Evolutionary conservation across 1,140 invertebrate genomes (phyloP).

Genomic region (Bombus confusus): DNA sequence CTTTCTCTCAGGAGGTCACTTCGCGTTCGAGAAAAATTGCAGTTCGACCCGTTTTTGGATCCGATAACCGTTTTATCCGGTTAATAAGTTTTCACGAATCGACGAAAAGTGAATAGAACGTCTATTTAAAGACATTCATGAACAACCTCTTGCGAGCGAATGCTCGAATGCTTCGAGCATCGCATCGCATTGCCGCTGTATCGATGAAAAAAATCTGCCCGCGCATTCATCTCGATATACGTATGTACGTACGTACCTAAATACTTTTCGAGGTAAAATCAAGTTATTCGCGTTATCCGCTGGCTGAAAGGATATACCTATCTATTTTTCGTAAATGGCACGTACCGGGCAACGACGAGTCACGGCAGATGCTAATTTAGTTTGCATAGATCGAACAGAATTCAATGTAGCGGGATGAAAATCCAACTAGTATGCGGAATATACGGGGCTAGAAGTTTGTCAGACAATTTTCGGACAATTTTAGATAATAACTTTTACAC

Average conservation of each 20-base stretch:
- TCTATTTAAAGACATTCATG: neutral
- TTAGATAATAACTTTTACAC: slow-evolving; percentile 80
- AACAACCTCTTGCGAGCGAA: neutral
- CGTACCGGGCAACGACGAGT: neutral
- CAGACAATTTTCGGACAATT: slow-evolving; percentile 79
- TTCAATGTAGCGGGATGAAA: neutral
- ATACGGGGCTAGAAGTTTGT: slow-evolving; percentile 4
- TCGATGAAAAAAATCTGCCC: neutral
- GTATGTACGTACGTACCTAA: neutral
- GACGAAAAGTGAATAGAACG: neutral
- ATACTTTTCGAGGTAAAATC: neutral
- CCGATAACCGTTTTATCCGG: neutral
- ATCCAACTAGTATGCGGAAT: neutral
- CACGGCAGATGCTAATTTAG: slow-evolving; percentile 37
- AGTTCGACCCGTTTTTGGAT: neutral
- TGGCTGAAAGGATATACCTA: neutral
- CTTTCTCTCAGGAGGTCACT: slow-evolving; percentile 52
- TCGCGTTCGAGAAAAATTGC: slow-evolving; percentile 9
- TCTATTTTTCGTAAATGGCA: neutral
- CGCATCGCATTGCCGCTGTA: neutral
- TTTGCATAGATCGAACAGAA: neutral
- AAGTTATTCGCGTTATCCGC: neutral
- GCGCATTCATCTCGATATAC: neutral
- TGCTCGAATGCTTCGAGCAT: too few relatives aligned
- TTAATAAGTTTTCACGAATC: neutral